A percentile compares a stretch with the other conserved stretches of the same genome.
Evolutionary conservation across 2,797 vertebrate species (phyloP).

Genomic region (Myotis vivesi): DNA sequence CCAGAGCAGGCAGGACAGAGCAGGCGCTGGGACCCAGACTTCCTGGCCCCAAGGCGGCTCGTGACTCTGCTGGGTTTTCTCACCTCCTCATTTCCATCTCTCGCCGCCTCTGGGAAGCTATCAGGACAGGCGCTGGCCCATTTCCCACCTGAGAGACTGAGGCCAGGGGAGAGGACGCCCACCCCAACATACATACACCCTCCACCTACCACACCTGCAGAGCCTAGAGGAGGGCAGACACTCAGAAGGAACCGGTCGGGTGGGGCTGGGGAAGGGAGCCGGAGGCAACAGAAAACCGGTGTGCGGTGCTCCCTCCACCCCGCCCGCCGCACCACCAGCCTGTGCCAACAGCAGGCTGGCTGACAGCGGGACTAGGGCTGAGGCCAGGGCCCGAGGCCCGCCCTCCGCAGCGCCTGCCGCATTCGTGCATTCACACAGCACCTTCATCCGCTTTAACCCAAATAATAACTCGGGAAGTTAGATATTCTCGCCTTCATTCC

Average conservation of each 20-base stretch:
- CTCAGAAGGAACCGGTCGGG: rapidly evolving
- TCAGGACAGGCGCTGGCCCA: not conserved
- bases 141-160: not conserved
- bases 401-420: too few relatives aligned
- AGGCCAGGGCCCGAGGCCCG: too few relatives aligned
- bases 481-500: not conserved
- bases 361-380: not conserved
- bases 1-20: not conserved
- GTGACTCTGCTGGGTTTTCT: rapidly evolving
- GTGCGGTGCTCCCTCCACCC: not conserved
- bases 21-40: not conserved
- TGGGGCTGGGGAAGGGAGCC: not conserved
- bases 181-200: rapidly evolving
- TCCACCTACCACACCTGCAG: not conserved
- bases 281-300: not conserved
- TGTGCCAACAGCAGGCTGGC: rapidly evolving
- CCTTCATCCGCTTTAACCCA: not conserved
- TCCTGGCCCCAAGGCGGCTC: not conserved
- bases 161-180: not conserved
- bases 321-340: rapidly evolving
- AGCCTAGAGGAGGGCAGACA: not conserved
- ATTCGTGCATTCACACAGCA: not conserved
- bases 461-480: not conserved
- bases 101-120: not conserved
- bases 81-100: rapidly evolving